A percentile compares a stretch with the other conserved stretches of the same genome.
phyloP scores from a whole-genome alignment of 1,140 invertebrate genomes.

The Galleria mellonella region DNA sequence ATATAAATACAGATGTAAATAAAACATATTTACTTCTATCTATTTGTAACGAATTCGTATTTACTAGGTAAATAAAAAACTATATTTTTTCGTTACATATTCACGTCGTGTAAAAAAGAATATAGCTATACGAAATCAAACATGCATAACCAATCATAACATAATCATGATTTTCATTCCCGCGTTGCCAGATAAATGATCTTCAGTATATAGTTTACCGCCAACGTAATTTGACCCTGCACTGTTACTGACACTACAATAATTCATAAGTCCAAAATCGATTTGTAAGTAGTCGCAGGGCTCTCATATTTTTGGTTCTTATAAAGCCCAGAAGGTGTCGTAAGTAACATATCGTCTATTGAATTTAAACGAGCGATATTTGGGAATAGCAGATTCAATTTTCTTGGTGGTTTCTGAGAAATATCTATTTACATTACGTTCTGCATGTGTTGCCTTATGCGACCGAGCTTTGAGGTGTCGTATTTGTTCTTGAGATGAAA shows the following conservation, averaged over 20 bases:
- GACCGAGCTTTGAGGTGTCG: not conserved
- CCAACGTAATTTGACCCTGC: not conserved
- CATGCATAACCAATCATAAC: constrained; percentile 4
- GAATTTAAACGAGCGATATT: constrained; percentile 45
- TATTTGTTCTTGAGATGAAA: not conserved
- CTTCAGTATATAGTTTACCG: not conserved
- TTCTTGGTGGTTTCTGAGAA: constrained; percentile 13
- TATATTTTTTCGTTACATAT: not conserved
- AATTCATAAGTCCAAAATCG: too few relatives aligned
- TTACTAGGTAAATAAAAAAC: not conserved
- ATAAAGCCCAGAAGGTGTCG: constrained; percentile 9
- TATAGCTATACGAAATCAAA: not conserved
- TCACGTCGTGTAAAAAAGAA: not conserved
- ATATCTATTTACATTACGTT: constrained; percentile 29
- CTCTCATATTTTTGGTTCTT: not conserved
- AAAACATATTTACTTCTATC: too few relatives aligned
- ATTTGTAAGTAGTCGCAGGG: not conserved
- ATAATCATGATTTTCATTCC: not conserved
- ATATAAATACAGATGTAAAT: too few relatives aligned
- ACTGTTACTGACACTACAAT: too few relatives aligned
- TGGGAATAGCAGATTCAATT: constrained; percentile 35
- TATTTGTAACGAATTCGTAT: too few relatives aligned
- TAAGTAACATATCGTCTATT: constrained; percentile 26
- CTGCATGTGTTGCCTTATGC: constrained; percentile 16
- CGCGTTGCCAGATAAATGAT: not conserved